Conservation (phyloP, 1,140 invertebrate species). For the Limonius californicus region DNA sequence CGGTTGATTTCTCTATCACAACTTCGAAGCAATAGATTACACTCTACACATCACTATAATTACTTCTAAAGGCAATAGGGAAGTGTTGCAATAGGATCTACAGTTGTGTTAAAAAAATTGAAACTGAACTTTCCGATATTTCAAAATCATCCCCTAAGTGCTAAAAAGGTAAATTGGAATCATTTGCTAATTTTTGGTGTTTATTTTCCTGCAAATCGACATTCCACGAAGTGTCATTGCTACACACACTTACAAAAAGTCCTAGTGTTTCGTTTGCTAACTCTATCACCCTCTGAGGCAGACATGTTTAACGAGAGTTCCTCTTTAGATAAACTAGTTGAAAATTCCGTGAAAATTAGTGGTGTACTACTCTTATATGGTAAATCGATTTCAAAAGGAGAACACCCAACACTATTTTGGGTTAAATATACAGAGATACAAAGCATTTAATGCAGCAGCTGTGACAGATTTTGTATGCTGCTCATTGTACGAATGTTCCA, state of each 20-base stretch:
- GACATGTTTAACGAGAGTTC: neutral
- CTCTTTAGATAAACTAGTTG: too few relatives aligned
- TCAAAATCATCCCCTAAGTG: too few relatives aligned
- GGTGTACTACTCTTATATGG: neutral
- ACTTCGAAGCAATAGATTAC: slow-evolving; percentile 43
- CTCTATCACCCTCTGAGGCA: neutral
- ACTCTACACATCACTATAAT: neutral
- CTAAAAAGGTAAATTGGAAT: too few relatives aligned
- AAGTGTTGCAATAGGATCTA: too few relatives aligned
- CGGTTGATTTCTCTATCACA: slow-evolving; percentile 39
- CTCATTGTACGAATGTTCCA: too few relatives aligned
- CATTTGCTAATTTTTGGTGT: neutral
- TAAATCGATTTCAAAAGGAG: neutral
- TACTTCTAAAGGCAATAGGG: neutral
- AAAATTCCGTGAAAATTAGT: neutral
- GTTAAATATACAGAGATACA: too few relatives aligned
- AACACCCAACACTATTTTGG: neutral
- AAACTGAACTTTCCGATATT: too few relatives aligned
- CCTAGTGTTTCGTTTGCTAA: too few relatives aligned
- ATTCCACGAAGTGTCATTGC: neutral
- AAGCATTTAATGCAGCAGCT: too few relatives aligned
- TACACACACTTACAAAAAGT: neutral
- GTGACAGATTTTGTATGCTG: too few relatives aligned
- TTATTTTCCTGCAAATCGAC: neutral
- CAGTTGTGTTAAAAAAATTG: too few relatives aligned